Evolutionary conservation across 2,113 vertebrate genomes (phyloP).

Genomic region (Anguilla japonica): DNA sequence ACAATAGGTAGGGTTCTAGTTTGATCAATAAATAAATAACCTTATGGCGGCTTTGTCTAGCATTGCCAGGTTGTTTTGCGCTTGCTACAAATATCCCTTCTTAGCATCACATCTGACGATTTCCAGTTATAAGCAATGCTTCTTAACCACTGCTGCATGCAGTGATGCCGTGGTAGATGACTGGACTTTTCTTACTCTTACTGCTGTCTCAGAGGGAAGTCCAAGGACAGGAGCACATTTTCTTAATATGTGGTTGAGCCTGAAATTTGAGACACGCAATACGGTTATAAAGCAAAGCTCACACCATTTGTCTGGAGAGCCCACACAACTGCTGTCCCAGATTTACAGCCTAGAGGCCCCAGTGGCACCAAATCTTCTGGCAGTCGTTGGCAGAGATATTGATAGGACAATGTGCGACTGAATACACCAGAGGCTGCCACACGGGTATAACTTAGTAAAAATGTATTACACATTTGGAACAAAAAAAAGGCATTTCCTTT

Average conservation of each 20-base stretch:
- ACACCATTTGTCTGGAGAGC: constrained; percentile 68
- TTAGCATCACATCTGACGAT: neutral
- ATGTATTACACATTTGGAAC: constrained; percentile 27
- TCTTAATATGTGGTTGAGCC: constrained; percentile 61
- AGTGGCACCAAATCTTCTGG: constrained; percentile 66
- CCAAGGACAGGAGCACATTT: constrained; percentile 65
- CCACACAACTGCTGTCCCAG: constrained; percentile 68
- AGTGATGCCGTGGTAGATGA: neutral
- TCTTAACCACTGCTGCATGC: neutral
- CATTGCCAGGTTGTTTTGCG: no score
- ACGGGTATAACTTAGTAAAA: constrained; percentile 32
- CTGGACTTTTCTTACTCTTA: constrained; percentile 17
- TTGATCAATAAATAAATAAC: neutral
- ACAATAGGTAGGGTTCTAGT: neutral
- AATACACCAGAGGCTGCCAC: constrained; percentile 22
- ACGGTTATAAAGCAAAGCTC: constrained; percentile 67
- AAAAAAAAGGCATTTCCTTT: constrained; percentile 22
- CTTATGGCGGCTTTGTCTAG: no score
- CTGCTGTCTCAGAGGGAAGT: constrained; percentile 54
- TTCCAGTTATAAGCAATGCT: neutral
- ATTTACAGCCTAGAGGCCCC: constrained; percentile 64
- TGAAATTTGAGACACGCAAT: constrained; percentile 68
- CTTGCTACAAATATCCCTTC: neutral
- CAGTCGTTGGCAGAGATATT: constrained; percentile 59
- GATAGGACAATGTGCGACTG: constrained; percentile 46